Base-by-base conservation (phyloP, 2,888 invertebrate genomes). In the Heteromyza rotundicornis region DNA sequence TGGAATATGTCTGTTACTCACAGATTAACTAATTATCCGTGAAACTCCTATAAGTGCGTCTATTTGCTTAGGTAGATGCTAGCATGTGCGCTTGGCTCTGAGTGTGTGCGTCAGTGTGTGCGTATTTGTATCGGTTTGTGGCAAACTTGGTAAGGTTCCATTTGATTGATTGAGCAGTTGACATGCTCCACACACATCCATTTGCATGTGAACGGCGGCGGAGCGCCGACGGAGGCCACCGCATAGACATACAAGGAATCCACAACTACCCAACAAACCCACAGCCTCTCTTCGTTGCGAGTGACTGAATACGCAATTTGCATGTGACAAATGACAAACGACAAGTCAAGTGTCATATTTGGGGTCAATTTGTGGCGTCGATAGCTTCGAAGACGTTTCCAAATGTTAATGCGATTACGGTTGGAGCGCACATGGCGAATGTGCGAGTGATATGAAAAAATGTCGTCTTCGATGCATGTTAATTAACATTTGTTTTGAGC, bases 311-410 rank as follows among this genome's bases (percentile, higher is more conserved):
- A 20, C 35, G 20, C 22, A 52, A 53, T 57, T 59, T 53, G 16
- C 52, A 27, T 59, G 56, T 49, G 60, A 53, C 59, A 63, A 63
- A 57, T 60, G 57, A 59, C 59, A 60, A 63, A 36, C 40, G 54
- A 49, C 53, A 60, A 63, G 56, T 56, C 44, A 56, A 27, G 22
- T 27, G 8, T 23, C 23, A 55, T 17, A 50, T 49, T 17, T 54
- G 49, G 22, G 51, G 51, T 51, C 51, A 51, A 51, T 51, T 23
- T 20, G 51, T 3, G 51, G 51, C 20, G 14, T 8, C 27, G 27
- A 27, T 27, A 27, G 5, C 27, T n/a, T n/a, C n/a, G n/a, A n/a
- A 27, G 7, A 27, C 27, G 27, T 27, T 27, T 7, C 10, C 10
- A 7, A 10, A 5, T 27, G 27, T 27, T 5, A 27, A 27, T 27